A percentile compares a stretch with the other conserved stretches of the same genome.
Evolutionary conservation across 2,113 vertebrate species (phyloP).

Genomic region (Buteo buteo): DNA sequence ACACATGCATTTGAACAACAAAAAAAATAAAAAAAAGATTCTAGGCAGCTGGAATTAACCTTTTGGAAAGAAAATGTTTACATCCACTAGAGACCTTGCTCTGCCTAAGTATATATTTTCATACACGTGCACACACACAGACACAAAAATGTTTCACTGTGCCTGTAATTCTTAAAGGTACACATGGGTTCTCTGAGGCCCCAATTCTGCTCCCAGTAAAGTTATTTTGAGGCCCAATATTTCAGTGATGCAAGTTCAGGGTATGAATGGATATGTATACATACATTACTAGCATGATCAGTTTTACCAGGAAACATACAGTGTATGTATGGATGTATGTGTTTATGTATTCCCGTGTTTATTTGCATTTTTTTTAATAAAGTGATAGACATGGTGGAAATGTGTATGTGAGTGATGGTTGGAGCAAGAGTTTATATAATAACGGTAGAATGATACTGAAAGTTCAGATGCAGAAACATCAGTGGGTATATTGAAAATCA

Average conservation of each 20-base stretch:
- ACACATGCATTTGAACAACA: neutral
- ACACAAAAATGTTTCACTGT: neutral
- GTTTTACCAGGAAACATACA: neutral
- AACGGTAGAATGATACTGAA: neutral
- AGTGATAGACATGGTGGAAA: neutral
- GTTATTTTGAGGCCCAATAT: neutral
- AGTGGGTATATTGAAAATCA: neutral
- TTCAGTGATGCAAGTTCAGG: neutral
- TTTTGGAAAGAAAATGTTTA: neutral
- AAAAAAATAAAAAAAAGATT: neutral
- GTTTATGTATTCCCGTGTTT: neutral
- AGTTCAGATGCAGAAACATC: neutral
- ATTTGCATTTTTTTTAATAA: neutral
- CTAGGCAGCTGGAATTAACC: neutral
- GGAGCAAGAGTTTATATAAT: neutral
- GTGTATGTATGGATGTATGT: neutral
- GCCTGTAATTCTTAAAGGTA: neutral
- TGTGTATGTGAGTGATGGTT: neutral
- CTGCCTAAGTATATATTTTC: neutral
- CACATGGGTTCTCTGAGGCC: neutral
- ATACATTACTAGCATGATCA: neutral
- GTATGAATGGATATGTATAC: neutral
- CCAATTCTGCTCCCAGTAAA: neutral
- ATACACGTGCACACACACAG: rapidly evolving
- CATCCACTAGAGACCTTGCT: neutral